These are phyloP conservation scores for Sebastiscus albofasciatus DNA, from an alignment of 2,797 vertebrate genomes.

Conservation along the genomic window DNA sequence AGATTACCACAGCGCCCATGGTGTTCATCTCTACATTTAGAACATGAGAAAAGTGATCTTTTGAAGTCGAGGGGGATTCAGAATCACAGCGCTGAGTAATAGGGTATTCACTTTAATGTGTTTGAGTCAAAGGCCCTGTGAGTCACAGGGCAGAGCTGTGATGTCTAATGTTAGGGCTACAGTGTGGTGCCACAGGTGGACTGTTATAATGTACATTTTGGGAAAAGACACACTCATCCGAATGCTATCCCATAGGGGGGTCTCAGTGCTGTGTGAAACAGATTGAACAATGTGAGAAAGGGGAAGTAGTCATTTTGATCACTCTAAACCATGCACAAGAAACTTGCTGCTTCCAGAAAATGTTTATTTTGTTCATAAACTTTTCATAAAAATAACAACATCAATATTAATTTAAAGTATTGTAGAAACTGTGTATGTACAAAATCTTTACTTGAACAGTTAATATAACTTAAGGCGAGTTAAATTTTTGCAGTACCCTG, in stretches of 20 bases:
- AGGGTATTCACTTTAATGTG: constrained; percentile 51
- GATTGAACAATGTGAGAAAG: constrained; percentile 9
- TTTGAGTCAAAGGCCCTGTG: constrained; percentile 51
- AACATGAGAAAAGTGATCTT: constrained; percentile 31
- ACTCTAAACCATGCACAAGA: constrained; percentile 53
- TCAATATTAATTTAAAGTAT: constrained; percentile 86
- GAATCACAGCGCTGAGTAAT: constrained; percentile 45
- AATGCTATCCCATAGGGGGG: constrained; percentile 8
- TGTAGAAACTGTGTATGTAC: constrained; percentile 87
- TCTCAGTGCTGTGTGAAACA: constrained; percentile 2
- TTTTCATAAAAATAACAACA: constrained; percentile 91
- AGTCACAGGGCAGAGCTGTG: constrained; percentile 52
- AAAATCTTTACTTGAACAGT: constrained; percentile 85
- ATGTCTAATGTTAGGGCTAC: constrained; percentile 60
- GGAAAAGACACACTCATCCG: constrained; percentile 47
- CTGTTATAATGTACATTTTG: constrained; percentile 59
- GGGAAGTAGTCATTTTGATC: neutral
- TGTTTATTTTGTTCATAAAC: constrained; percentile 88
- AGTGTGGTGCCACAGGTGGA: constrained; percentile 60
- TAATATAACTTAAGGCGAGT: constrained; percentile 90
- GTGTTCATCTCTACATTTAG: constrained; percentile 25
- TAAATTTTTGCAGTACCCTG: constrained; percentile 79
- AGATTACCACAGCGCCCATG: constrained; percentile 23
- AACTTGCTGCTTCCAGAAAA: constrained; percentile 79
- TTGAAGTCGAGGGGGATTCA: constrained; percentile 34